phyloP scores from a whole-genome alignment of 2,888 invertebrate species.

The Parnassius glacialis region DNA sequence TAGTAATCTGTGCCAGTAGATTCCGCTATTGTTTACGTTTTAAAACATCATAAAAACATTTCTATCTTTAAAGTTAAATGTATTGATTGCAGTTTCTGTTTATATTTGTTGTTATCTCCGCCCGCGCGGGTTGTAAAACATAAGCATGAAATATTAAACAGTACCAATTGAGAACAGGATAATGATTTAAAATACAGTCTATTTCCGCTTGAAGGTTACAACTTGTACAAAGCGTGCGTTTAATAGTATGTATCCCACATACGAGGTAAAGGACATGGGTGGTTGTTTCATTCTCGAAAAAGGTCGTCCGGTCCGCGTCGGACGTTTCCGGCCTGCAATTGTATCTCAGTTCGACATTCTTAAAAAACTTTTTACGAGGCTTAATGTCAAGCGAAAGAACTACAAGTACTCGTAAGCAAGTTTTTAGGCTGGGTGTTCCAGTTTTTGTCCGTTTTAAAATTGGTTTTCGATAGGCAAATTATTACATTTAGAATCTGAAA shows the following conservation, averaged over 20 bases:
- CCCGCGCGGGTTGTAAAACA: too few relatives aligned
- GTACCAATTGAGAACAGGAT: slow-evolving; percentile 8
- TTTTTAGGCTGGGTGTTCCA: too few relatives aligned
- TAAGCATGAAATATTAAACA: neutral
- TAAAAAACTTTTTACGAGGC: neutral
- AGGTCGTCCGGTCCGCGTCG: slow-evolving; percentile 18
- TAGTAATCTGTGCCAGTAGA: too few relatives aligned
- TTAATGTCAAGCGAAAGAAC: neutral
- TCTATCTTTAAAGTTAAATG: too few relatives aligned
- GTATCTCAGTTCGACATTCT: slow-evolving; percentile 7
- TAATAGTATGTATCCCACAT: slow-evolving; percentile 11
- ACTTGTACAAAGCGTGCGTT: neutral
- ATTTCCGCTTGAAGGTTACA: slow-evolving; percentile 13
- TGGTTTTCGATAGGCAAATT: too few relatives aligned
- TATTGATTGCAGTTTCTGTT: too few relatives aligned
- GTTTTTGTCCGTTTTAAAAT: too few relatives aligned
- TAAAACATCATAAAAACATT: too few relatives aligned
- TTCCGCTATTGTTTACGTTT: too few relatives aligned
- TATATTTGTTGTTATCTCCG: too few relatives aligned
- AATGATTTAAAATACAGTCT: slow-evolving; percentile 17
- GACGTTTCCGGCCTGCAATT: slow-evolving; percentile 16
- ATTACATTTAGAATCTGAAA: too few relatives aligned
- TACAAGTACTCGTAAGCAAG: too few relatives aligned
- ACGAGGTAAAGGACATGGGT: slow-evolving; percentile 14
- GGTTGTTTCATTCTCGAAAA: slow-evolving; percentile 18